Percentiles rank a stretch among this genome's conserved stretches.
These are phyloP conservation scores for Cepphus grylle DNA, from an alignment of 2,113 vertebrate genomes.

Conservation along the genomic window DNA sequence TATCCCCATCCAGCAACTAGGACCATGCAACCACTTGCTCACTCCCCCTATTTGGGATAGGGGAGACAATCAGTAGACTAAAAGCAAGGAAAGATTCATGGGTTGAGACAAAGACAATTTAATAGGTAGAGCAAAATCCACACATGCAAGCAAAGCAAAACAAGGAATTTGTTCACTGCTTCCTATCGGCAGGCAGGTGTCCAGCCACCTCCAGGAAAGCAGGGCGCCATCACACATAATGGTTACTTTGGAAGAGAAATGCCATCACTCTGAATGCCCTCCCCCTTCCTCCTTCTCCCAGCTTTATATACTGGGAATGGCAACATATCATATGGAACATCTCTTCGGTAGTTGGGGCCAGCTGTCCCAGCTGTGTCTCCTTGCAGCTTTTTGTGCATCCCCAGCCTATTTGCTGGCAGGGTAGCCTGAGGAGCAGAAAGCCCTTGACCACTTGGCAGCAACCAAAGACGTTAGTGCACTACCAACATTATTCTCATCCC, in stretches of 20 bases:
- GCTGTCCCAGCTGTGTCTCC: neutral
- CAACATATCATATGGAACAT: neutral
- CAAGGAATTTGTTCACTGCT: neutral
- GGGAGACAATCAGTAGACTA: too few species aligned
- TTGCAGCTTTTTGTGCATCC: neutral
- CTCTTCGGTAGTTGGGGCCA: neutral
- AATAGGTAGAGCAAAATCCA: too few species aligned
- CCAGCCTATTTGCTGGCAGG: neutral
- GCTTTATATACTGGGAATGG: neutral
- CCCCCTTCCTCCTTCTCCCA: neutral
- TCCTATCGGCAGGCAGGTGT: neutral
- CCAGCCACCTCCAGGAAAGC: neutral
- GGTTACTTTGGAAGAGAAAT: neutral
- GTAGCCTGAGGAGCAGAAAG: neutral
- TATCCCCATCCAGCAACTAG: too few species aligned
- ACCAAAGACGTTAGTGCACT: neutral
- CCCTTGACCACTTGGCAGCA: neutral
- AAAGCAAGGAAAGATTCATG: too few species aligned
- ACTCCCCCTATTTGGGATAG: too few species aligned
- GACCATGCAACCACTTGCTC: too few species aligned
- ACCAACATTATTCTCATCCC: neutral
- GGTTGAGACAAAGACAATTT: too few species aligned
- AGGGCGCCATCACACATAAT: neutral
- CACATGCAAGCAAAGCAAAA: too few species aligned
- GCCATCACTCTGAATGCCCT: neutral